Percentiles rank a stretch among this genome's conserved stretches.
Evolutionary conservation across 2,797 vertebrate genomes (phyloP).

Genomic region (Pipistrellus nathusii): DNA sequence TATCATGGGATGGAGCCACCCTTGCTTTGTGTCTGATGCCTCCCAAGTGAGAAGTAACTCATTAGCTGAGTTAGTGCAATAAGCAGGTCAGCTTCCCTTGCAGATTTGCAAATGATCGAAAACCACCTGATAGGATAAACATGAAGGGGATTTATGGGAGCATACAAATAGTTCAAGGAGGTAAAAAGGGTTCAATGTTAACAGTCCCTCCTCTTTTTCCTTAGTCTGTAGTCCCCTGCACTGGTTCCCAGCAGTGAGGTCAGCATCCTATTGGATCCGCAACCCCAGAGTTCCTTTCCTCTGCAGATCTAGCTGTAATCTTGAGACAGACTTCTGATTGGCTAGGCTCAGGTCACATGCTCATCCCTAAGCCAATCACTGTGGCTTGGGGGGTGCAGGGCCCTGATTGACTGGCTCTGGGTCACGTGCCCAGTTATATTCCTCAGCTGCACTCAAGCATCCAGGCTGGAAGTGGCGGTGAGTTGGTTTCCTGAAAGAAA

Average conservation of each 20-base stretch:
- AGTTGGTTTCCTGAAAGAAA: background rate
- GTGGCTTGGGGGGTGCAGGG: background rate
- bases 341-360: background rate
- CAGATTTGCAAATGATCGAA: constrained; percentile 5
- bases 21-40: background rate
- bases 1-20: background rate
- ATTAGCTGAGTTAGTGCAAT: background rate
- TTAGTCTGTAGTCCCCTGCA: too few species aligned
- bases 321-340: constrained; percentile 30
- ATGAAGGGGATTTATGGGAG: background rate
- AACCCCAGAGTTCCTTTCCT: rapidly evolving
- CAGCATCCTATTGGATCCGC: background rate
- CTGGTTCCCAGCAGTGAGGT: background rate
- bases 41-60: background rate
- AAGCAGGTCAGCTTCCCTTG: background rate
- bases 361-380: background rate
- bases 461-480: background rate
- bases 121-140: background rate
- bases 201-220: background rate
- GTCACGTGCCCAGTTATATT: background rate
- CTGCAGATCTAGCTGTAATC: background rate
- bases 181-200: background rate
- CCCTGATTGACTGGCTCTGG: background rate
- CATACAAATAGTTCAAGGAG: background rate
- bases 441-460: background rate